Percentiles rank a stretch among this genome's conserved stretches.
phyloP scores from a whole-genome alignment of 2,797 vertebrate species.

The Tauraco hartlaubi region DNA sequence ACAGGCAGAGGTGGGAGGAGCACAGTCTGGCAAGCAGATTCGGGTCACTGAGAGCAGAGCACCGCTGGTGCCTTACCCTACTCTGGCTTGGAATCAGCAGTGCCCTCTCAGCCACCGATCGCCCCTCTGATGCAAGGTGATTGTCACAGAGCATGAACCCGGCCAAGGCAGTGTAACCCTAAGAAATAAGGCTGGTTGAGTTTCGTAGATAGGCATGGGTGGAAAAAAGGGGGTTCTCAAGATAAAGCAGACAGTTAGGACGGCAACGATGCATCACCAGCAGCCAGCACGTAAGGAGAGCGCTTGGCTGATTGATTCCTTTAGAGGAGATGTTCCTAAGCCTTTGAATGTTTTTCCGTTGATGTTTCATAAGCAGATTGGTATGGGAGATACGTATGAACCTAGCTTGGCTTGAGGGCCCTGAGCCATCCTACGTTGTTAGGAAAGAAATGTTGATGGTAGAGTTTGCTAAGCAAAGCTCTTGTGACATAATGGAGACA shows the following conservation, averaged over 20 bases:
- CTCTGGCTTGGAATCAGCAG: neutral
- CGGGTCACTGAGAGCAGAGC: neutral
- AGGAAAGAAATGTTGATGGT: neutral
- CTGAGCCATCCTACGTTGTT: neutral
- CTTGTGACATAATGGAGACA: neutral
- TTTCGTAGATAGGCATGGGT: neutral
- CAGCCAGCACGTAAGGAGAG: neutral
- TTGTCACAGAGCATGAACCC: rapidly evolving
- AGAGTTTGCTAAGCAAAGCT: conserved; percentile 4
- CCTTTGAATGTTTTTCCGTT: conserved; percentile 33
- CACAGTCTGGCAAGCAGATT: neutral
- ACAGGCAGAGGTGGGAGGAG: neutral
- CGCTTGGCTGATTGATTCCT: neutral
- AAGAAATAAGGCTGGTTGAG: neutral
- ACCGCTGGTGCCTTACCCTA: neutral
- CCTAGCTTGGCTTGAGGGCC: neutral
- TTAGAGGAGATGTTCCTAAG: conserved; percentile 15
- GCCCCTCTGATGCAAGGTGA: rapidly evolving
- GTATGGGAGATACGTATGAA: neutral
- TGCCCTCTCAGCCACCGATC: rapidly evolving
- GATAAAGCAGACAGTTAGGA: neutral
- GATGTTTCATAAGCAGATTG: conserved; percentile 7
- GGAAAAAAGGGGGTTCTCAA: conserved; percentile 3
- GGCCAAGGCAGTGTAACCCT: neutral
- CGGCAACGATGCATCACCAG: conserved; percentile 37